These are phyloP conservation scores for Caenorhabditis panamensis DNA, from an alignment of 2,888 invertebrate genomes.

Conservation along the genomic window DNA sequence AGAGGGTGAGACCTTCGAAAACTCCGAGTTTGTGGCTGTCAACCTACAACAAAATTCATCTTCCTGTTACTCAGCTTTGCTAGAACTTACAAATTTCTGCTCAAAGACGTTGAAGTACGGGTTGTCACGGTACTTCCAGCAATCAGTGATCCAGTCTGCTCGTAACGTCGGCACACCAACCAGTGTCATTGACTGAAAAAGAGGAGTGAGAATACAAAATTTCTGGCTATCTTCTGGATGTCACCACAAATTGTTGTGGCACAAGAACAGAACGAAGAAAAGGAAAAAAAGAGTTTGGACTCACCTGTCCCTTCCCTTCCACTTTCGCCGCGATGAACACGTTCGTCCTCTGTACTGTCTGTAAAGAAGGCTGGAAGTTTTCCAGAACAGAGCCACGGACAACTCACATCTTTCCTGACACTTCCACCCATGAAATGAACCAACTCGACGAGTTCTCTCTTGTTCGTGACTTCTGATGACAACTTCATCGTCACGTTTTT, in stretches of 20 bases:
- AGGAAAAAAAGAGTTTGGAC: not conserved
- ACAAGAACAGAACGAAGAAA: not conserved
- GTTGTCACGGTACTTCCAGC: constrained; percentile 57
- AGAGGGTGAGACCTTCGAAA: constrained; percentile 64
- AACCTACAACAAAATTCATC: constrained; percentile 25
- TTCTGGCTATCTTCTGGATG: not conserved
- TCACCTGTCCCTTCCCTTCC: constrained; percentile 46
- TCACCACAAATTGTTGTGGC: constrained; percentile 1
- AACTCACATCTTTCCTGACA: constrained; percentile 84
- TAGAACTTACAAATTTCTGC: constrained; percentile 26
- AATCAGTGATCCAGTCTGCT: constrained; percentile 52
- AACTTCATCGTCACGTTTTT: constrained; percentile 62
- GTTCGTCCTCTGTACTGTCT: constrained; percentile 58
- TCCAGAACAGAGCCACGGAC: not conserved
- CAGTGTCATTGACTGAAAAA: constrained; percentile 51
- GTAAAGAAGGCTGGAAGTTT: not conserved
- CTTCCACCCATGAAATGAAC: constrained; percentile 98
- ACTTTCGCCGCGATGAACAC: constrained; percentile 57
- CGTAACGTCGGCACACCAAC: constrained; percentile 55
- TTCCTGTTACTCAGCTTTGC: not conserved
- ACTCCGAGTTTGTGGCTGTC: constrained; percentile 41
- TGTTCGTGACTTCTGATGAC: constrained; percentile 55
- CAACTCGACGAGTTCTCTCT: constrained; percentile 85
- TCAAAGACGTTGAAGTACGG: constrained; percentile 57
- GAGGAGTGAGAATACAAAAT: not conserved